phyloP scores from a whole-genome alignment of 2,888 invertebrate species.

The Tiphia femorata region DNA sequence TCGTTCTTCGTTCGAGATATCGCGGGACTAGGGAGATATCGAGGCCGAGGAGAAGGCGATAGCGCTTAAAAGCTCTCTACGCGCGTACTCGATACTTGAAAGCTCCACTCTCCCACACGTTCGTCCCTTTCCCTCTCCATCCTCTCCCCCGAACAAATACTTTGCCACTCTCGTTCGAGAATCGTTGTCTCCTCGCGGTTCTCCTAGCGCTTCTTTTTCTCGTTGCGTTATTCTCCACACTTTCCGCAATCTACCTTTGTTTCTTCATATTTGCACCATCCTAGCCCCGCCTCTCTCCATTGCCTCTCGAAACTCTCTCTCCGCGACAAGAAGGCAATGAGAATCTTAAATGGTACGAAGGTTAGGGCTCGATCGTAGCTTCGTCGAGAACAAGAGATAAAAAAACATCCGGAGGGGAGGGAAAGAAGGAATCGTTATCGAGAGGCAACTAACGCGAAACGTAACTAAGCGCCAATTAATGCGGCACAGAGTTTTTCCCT shows the following conservation, averaged over 20 bases:
- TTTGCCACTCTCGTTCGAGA: not conserved
- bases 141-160: not conserved
- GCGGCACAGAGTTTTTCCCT: slow-evolving; percentile 8
- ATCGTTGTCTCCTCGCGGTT: not conserved
- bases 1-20: slow-evolving; percentile 10
- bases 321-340: not conserved
- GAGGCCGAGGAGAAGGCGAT: not conserved
- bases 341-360: too few species aligned
- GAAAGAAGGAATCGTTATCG: too few species aligned
- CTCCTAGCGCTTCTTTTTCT: too few species aligned
- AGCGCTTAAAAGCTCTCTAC: slow-evolving; percentile 27
- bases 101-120: not conserved
- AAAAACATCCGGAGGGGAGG: too few species aligned
- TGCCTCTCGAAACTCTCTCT: not conserved
- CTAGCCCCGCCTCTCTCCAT: not conserved
- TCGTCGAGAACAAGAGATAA: too few species aligned
- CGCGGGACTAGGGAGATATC: slow-evolving; percentile 7
- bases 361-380: too few species aligned
- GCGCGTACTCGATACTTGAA: not conserved
- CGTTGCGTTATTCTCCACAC: too few species aligned
- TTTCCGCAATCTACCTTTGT: not conserved
- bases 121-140: not conserved
- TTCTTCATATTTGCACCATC: not conserved
- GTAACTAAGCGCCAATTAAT: slow-evolving; percentile 32
- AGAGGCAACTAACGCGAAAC: slow-evolving; percentile 24